Conservation (phyloP, 37 sponge, comb jelly and placozoan species). For the Diacarnus erythraeanus region DNA sequence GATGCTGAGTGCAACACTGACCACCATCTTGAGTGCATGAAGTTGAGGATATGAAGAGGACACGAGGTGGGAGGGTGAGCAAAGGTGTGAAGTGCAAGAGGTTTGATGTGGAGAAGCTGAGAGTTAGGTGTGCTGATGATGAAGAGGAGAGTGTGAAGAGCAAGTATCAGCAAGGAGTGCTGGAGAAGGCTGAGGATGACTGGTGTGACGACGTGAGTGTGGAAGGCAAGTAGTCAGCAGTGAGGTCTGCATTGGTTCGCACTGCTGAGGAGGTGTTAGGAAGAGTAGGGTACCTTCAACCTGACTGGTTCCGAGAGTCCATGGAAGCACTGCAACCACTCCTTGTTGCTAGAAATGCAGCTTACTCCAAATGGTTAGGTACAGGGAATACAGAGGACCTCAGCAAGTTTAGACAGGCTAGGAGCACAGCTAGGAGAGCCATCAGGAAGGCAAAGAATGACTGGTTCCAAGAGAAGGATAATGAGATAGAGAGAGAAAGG, state of each 20-base stretch:
- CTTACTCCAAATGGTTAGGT: no score
- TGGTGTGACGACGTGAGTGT: no score
- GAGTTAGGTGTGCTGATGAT: not conserved
- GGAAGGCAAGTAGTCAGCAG: not conserved
- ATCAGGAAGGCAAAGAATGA: no score
- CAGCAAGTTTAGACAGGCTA: not conserved
- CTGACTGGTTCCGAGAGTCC: no score
- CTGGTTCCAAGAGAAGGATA: not conserved
- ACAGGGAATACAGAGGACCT: not conserved
- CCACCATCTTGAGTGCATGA: conserved; percentile 4
- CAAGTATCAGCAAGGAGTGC: not conserved
- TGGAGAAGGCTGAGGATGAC: no score
- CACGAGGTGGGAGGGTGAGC: not conserved
- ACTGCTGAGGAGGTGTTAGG: not conserved
- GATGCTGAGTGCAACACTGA: conserved; percentile 44
- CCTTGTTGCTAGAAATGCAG: no score
- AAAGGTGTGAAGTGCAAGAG: not conserved
- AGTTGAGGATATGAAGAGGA: not conserved
- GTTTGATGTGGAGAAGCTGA: not conserved
- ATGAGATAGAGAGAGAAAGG: not conserved
- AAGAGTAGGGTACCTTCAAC: no score
- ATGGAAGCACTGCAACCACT: no score
- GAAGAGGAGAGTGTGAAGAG: not conserved
- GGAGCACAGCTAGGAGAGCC: no score
- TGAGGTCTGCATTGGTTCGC: not conserved